Evolutionary conservation across 2,797 vertebrate species (phyloP).

Genomic region (Cossypha dichroa): DNA sequence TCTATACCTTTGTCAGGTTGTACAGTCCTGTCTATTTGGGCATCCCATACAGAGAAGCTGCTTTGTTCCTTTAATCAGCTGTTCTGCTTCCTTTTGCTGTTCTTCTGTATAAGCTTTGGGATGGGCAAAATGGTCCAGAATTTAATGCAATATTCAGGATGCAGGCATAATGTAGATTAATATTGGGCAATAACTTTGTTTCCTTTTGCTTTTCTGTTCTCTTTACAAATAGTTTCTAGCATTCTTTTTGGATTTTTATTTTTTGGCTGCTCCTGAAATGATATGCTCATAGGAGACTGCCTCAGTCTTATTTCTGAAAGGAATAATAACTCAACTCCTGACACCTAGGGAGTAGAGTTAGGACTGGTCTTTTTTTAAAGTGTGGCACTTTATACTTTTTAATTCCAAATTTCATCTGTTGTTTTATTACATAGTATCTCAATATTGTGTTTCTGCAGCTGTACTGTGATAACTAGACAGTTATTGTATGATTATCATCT

Average conservation of each 20-base stretch:
- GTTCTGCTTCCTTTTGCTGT: background rate
- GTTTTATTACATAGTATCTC: background rate
- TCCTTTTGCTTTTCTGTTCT: background rate
- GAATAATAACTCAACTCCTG: background rate
- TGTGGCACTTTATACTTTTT: background rate
- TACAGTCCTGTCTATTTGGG: background rate
- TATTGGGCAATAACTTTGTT: background rate
- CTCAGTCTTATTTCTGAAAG: background rate
- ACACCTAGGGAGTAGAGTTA: background rate
- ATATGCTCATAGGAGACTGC: background rate
- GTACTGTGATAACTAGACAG: background rate
- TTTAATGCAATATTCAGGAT: background rate
- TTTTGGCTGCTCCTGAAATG: background rate
- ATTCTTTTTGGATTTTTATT: background rate
- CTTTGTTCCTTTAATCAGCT: background rate
- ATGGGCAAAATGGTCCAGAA: background rate
- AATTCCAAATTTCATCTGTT: background rate
- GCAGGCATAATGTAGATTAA: background rate
- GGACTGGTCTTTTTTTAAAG: accelerated
- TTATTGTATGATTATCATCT: background rate
- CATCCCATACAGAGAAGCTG: background rate
- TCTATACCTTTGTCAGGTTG: background rate
- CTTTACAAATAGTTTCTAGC: background rate
- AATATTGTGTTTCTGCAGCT: background rate
- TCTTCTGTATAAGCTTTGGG: background rate